These are phyloP conservation scores for Trematomus loennbergii DNA, from an alignment of 2,113 vertebrate genomes.

Conservation along the genomic window DNA sequence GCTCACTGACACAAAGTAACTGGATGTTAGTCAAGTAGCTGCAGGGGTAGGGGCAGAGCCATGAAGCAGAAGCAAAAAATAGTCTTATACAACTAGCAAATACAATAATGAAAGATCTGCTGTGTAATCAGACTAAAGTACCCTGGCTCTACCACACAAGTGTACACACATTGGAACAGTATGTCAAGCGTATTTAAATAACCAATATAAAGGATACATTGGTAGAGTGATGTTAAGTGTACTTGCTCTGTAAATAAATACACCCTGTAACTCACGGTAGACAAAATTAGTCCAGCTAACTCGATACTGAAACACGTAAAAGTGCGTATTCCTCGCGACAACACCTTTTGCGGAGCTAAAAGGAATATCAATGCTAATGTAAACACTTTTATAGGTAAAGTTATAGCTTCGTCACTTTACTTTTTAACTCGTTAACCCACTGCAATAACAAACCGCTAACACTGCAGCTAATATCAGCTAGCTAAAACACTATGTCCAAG, in stretches of 20 bases:
- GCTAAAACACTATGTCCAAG: not conserved
- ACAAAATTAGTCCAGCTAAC: not conserved
- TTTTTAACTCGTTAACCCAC: not conserved
- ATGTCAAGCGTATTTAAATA: not conserved
- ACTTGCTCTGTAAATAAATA: not conserved
- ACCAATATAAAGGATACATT: not conserved
- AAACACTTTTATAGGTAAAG: not conserved
- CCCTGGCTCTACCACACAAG: not conserved
- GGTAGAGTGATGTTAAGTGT: too few species aligned
- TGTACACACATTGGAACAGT: not conserved
- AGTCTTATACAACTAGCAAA: not conserved
- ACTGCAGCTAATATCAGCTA: conserved; percentile 14
- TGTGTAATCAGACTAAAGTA: not conserved
- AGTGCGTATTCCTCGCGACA: not conserved
- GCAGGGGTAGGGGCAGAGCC: not conserved
- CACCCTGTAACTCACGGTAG: not conserved
- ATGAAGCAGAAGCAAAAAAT: not conserved
- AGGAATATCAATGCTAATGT: too few species aligned
- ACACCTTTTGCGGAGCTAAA: accelerated
- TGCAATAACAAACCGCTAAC: conserved; percentile 20
- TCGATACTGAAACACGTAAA: not conserved
- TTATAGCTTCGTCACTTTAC: not conserved
- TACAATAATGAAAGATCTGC: not conserved
- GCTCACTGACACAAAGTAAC: conserved; percentile 8
- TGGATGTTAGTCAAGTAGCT: conserved; percentile 10